Percentiles rank a stretch among this genome's conserved stretches.
phyloP scores from a whole-genome alignment of 1,140 invertebrate genomes.

The Bombus superbus region DNA sequence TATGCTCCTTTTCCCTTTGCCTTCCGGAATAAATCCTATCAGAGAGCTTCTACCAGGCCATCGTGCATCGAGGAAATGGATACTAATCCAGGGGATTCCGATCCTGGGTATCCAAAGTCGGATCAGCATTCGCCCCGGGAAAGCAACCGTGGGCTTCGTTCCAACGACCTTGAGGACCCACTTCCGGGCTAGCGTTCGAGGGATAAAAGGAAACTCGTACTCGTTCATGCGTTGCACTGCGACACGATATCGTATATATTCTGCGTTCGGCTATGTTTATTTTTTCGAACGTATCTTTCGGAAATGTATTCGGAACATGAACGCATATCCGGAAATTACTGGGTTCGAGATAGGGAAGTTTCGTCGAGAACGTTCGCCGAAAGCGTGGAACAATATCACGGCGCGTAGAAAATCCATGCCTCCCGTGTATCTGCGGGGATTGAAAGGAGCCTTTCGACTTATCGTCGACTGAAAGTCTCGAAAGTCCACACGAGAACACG shows the following conservation, averaged over 20 bases:
- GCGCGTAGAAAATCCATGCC: neutral
- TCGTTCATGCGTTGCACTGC: neutral
- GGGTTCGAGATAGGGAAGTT: neutral
- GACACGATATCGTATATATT: neutral
- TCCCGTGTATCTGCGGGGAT: neutral
- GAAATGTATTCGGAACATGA: neutral
- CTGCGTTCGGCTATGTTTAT: neutral
- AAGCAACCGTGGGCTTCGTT: constrained; percentile 62
- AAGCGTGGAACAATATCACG: neutral
- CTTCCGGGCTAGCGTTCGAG: constrained; percentile 25
- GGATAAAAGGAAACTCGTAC: neutral
- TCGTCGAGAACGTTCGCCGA: neutral
- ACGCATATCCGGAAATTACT: neutral
- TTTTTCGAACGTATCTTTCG: too few relatives aligned
- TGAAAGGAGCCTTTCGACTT: constrained; percentile 13
- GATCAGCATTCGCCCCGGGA: constrained; percentile 66
- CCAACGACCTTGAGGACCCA: constrained; percentile 66
- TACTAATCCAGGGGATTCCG: constrained; percentile 74
- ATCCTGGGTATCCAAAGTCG: constrained; percentile 62
- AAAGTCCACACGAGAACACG: constrained; percentile 7
- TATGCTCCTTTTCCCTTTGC: constrained; percentile 24
- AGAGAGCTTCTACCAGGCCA: constrained; percentile 61
- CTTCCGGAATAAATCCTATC: constrained; percentile 71
- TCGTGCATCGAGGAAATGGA: constrained; percentile 70
- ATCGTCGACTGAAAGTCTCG: neutral